Evolutionary conservation across 2,888 invertebrate species (phyloP).

Genomic region (Scelioninae gen. 1): DNA sequence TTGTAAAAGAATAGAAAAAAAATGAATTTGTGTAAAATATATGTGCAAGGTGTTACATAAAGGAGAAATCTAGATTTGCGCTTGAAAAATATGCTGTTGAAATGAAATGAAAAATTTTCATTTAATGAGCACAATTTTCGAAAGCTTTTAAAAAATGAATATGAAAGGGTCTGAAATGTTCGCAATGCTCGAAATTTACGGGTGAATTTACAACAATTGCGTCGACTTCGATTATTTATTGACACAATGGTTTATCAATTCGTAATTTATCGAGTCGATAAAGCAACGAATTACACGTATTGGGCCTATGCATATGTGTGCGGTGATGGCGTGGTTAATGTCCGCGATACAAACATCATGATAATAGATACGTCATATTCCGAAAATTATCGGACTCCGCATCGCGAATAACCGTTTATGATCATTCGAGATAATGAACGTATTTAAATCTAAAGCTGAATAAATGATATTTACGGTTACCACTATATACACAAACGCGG

Average conservation of each 20-base stretch:
- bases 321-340: slow-evolving; percentile 51
- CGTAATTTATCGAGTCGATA: slow-evolving; percentile 61
- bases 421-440: slow-evolving; percentile 38
- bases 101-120: not conserved
- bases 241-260: slow-evolving; percentile 47
- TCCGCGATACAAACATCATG: slow-evolving; percentile 61
- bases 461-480: slow-evolving; percentile 29
- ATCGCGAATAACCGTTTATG: slow-evolving; percentile 55
- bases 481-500: not conserved
- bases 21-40: too few relatives aligned
- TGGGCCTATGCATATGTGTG: slow-evolving; percentile 36
- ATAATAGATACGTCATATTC: slow-evolving; percentile 62
- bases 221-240: slow-evolving; percentile 35
- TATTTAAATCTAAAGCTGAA: slow-evolving; percentile 28
- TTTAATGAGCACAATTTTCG: too few relatives aligned
- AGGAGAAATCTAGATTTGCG: too few relatives aligned
- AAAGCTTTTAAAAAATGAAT: too few relatives aligned
- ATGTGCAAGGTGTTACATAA: too few relatives aligned
- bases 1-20: too few relatives aligned
- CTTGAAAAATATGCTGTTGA: not conserved
- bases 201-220: slow-evolving; percentile 22
- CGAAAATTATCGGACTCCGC: slow-evolving; percentile 55
- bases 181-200: not conserved
- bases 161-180: too few relatives aligned
- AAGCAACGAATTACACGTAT: slow-evolving; percentile 45